These are phyloP conservation scores for Nycticryphes semicollaris DNA, from an alignment of 2,113 vertebrate genomes.

Conservation along the genomic window DNA sequence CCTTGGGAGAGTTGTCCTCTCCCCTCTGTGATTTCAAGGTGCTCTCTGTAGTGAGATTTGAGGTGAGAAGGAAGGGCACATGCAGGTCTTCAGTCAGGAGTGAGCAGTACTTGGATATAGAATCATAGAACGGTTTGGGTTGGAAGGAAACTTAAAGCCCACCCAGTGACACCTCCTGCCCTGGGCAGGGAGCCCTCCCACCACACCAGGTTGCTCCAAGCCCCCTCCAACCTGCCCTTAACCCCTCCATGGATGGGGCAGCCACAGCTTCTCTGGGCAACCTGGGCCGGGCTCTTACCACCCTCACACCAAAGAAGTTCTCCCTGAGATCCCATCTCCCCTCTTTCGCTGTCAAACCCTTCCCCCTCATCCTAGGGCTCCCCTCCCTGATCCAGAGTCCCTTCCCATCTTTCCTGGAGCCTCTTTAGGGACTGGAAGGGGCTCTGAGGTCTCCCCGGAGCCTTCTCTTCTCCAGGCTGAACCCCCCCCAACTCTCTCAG, in stretches of 20 bases:
- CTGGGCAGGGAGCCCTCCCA: neutral
- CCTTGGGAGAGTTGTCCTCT: neutral
- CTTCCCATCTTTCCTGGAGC: neutral
- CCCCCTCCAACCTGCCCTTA: neutral
- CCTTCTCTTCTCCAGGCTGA: neutral
- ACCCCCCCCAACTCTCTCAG: neutral
- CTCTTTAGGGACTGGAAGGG: neutral
- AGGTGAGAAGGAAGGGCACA: neutral
- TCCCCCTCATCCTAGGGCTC: too few species aligned
- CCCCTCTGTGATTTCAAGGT: neutral
- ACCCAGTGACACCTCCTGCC: neutral
- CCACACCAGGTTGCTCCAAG: neutral
- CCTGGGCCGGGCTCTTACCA: too few species aligned
- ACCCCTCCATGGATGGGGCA: too few species aligned
- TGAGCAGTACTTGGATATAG: rapidly evolving
- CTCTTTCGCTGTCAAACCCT: neutral
- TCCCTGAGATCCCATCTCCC: too few species aligned
- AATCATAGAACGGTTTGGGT: neutral
- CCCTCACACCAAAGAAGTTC: too few species aligned
- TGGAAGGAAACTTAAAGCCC: neutral
- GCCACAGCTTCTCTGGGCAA: too few species aligned
- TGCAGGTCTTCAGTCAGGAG: neutral
- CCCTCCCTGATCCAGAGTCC: neutral
- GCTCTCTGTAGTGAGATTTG: neutral
- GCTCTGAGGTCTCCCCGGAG: neutral